Percentiles rank a stretch among this genome's conserved stretches.
These are phyloP conservation scores for Netelia fuscicornis DNA, from an alignment of 2,888 invertebrate species.

Conservation along the genomic window DNA sequence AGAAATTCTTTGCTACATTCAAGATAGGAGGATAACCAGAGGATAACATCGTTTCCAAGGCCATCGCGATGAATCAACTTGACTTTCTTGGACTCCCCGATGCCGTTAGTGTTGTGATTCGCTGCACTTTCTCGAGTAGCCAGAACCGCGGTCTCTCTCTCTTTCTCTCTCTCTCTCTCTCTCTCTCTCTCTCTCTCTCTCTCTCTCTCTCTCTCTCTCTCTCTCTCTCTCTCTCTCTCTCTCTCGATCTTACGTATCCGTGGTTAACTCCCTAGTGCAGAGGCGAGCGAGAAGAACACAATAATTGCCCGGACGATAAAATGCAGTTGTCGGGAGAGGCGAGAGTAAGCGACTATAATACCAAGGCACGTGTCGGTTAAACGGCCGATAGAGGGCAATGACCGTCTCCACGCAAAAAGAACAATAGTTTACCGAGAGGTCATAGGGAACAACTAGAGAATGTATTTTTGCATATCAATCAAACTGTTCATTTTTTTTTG, in stretches of 20 bases:
- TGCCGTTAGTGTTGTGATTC: conserved; percentile 8
- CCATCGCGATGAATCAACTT: conserved; percentile 43
- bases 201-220: background rate
- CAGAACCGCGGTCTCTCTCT: background rate
- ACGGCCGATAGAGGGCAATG: conserved; percentile 52
- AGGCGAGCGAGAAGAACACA: conserved; percentile 1
- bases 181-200: too few species aligned
- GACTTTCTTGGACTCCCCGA: conserved; percentile 52
- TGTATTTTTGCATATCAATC: background rate
- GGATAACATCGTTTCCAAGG: conserved; percentile 42
- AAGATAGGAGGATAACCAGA: conserved; percentile 60
- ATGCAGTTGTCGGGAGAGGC: conserved; percentile 18
- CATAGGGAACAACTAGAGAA: conserved; percentile 5
- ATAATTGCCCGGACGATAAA: conserved; percentile 37
- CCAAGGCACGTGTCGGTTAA: conserved; percentile 38
- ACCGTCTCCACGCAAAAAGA: conserved; percentile 18
- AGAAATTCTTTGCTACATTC: conserved; percentile 74
- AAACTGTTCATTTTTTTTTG: conserved; percentile 22
- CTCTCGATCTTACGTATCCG: background rate
- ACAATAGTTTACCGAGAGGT: conserved; percentile 5
- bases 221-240: background rate
- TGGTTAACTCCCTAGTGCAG: background rate
- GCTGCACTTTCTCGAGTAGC: conserved; percentile 29
- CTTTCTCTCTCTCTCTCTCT: background rate
- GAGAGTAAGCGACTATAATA: background rate